Percentiles rank a stretch among this genome's conserved stretches.
These are phyloP conservation scores for Seira ritae DNA, from an alignment of 2,888 invertebrate genomes.

Conservation along the genomic window DNA sequence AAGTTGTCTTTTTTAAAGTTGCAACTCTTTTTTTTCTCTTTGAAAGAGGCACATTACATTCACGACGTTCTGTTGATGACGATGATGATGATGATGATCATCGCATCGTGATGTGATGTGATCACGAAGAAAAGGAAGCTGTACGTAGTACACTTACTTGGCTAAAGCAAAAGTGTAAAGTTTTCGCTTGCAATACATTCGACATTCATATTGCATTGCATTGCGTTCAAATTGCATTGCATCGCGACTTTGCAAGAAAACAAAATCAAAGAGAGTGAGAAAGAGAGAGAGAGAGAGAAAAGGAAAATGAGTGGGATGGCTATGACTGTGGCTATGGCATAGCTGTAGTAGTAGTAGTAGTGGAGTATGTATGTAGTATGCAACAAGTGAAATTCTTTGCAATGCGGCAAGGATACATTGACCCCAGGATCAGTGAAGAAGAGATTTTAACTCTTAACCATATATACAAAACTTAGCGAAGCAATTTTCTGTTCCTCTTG, in stretches of 20 bases:
- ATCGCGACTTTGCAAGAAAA: constrained; percentile 49
- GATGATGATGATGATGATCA: constrained; percentile 27
- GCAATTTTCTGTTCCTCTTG: too few relatives aligned
- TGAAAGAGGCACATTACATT: constrained; percentile 5
- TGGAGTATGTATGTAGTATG: constrained; percentile 32
- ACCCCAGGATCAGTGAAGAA: constrained; percentile 65
- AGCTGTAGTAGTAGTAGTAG: neutral
- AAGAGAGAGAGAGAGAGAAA: constrained; percentile 26
- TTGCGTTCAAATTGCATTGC: neutral
- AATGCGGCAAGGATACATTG: constrained; percentile 67
- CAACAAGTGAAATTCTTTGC: constrained; percentile 69
- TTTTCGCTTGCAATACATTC: too few relatives aligned
- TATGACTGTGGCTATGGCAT: constrained; percentile 26
- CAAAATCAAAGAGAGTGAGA: constrained; percentile 26
- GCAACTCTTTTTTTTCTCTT: constrained; percentile 34
- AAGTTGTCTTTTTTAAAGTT: constrained; percentile 49
- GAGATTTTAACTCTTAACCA: constrained; percentile 37
- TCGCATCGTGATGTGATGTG: constrained; percentile 39
- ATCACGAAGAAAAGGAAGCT: constrained; percentile 52
- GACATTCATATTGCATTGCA: constrained; percentile 29
- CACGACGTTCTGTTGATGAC: neutral
- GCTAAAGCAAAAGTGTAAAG: neutral
- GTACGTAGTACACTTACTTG: neutral
- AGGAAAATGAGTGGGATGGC: constrained; percentile 65
- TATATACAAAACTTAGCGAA: too few relatives aligned